These are phyloP conservation scores for Bradypodion pumilum DNA, from an alignment of 2,797 vertebrate species.

Conservation along the genomic window DNA sequence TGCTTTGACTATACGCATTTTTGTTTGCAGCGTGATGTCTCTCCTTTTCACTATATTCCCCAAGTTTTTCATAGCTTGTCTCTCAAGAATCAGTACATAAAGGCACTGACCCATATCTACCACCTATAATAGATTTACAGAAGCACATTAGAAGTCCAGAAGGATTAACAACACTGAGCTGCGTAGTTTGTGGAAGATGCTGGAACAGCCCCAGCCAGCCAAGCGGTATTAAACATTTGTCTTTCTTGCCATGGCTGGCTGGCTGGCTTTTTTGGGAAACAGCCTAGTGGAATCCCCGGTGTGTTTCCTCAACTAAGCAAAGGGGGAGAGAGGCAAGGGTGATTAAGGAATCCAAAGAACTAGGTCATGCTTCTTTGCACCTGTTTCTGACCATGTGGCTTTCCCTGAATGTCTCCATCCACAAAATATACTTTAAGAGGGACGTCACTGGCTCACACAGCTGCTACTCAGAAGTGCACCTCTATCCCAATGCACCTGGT, in stretches of 20 bases:
- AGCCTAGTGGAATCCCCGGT: not conserved
- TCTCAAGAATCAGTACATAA: too few relatives aligned
- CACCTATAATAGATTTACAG: not conserved
- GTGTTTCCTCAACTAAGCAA: not conserved
- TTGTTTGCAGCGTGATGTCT: too few relatives aligned
- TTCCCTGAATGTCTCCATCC: not conserved
- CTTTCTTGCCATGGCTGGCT: not conserved
- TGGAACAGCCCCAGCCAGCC: not conserved
- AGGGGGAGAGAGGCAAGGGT: conserved; percentile 17
- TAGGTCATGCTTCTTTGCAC: conserved; percentile 14
- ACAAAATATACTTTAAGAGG: conserved; percentile 1
- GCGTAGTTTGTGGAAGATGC: not conserved
- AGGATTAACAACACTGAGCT: not conserved
- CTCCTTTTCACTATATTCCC: too few relatives aligned
- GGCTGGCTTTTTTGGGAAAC: not conserved
- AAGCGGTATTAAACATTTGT: not conserved
- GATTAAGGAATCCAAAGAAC: conserved; percentile 4
- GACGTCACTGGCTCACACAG: not conserved
- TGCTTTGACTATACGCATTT: too few relatives aligned
- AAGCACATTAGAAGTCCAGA: not conserved
- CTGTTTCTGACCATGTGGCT: conserved; percentile 9
- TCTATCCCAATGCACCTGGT: not conserved
- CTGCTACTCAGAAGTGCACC: not conserved
- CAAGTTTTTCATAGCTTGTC: too few relatives aligned
- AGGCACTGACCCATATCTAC: not conserved